Evolutionary conservation across 2,888 invertebrate genomes (phyloP).

Genomic region (Cactoblastis cactorum): DNA sequence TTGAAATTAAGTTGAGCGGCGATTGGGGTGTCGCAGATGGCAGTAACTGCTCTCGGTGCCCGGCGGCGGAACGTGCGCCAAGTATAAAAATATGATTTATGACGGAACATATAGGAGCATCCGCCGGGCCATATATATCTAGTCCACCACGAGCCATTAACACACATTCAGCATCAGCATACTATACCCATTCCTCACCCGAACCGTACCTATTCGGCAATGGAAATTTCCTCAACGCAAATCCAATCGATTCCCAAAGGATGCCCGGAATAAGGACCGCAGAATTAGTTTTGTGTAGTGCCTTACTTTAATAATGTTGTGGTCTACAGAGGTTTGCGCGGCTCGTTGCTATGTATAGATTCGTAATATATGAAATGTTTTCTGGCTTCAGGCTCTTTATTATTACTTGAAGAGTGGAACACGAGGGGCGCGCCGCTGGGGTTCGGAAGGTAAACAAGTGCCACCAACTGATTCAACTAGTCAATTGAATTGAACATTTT

Average conservation of each 20-base stretch:
- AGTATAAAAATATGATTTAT: conserved; percentile 73
- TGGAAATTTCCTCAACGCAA: conserved; percentile 42
- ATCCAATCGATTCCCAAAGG: conserved; percentile 51
- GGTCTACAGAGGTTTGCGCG: conserved; percentile 69
- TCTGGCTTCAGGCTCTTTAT: conserved; percentile 78
- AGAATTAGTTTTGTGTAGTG: conserved; percentile 70
- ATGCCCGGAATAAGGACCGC: conserved; percentile 55
- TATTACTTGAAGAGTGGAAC: conserved; percentile 70
- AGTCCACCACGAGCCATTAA: conserved; percentile 43
- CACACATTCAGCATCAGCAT: conserved; percentile 45
- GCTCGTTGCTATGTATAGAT: conserved; percentile 58
- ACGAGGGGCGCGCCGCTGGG: conserved; percentile 51
- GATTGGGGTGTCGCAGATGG: conserved; percentile 74
- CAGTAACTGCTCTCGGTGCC: conserved; percentile 57
- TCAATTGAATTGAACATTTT: conserved; percentile 57
- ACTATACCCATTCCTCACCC: conserved; percentile 33
- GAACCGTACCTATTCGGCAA: conserved; percentile 34
- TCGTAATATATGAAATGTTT: conserved; percentile 72
- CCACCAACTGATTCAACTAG: conserved; percentile 61
- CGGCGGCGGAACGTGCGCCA: conserved; percentile 49
- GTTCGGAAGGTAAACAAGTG: conserved; percentile 71
- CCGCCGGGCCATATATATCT: conserved; percentile 42
- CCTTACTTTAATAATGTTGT: conserved; percentile 70
- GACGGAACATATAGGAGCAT: conserved; percentile 47
- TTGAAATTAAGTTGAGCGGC: conserved; percentile 64